These are phyloP conservation scores for Maniola jurtina DNA, from an alignment of 1,140 invertebrate genomes.

Conservation along the genomic window DNA sequence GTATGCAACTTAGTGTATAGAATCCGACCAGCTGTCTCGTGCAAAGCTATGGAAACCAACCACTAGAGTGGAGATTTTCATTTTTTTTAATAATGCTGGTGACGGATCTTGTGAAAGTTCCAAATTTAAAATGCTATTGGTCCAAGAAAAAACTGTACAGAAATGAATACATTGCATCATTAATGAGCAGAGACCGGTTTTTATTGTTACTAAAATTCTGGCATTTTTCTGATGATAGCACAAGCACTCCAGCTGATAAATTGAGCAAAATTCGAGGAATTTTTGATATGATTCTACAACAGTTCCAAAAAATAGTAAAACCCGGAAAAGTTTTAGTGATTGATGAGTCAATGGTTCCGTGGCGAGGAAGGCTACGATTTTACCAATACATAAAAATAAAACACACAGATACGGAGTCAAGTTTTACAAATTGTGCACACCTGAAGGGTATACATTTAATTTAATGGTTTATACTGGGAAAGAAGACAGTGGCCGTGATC, in stretches of 20 bases:
- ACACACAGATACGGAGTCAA: conserved; percentile 57
- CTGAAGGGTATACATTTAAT: conserved; percentile 38
- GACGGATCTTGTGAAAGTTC: conserved; percentile 30
- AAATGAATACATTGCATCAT: conserved; percentile 23
- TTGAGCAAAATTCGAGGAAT: background rate
- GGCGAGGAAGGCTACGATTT: conserved; percentile 51
- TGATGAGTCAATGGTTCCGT: conserved; percentile 60
- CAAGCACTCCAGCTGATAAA: background rate
- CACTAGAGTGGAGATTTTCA: background rate
- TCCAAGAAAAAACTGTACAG: conserved; percentile 28
- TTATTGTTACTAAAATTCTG: conserved; percentile 49
- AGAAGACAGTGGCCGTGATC: background rate
- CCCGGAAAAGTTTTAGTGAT: conserved; percentile 48
- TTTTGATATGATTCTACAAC: background rate
- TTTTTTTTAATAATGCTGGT: background rate
- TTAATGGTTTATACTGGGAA: conserved; percentile 1
- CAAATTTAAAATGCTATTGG: conserved; percentile 32
- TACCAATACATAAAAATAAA: conserved; percentile 43
- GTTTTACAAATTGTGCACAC: conserved; percentile 56
- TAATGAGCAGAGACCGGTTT: conserved; percentile 60
- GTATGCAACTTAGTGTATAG: background rate
- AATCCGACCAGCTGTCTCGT: background rate
- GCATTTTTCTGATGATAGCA: conserved; percentile 49
- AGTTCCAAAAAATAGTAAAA: conserved; percentile 22
- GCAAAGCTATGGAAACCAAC: background rate